Evolutionary conservation across 2,888 invertebrate species (phyloP), one percentile per base, ranked within the genome.

Genomic region (Agrochola circellaris): DNA sequence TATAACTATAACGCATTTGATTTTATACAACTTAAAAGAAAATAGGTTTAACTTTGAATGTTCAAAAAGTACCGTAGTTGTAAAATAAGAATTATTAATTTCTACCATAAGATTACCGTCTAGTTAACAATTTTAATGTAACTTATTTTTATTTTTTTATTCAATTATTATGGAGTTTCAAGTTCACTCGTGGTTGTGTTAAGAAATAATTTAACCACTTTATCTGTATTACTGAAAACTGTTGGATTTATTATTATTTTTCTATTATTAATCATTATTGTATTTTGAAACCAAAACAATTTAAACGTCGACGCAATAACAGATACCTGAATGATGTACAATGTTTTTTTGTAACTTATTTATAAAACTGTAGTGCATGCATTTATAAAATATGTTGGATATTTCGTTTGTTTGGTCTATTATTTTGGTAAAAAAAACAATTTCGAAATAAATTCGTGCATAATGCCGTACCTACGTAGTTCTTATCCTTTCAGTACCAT

Each of bases 171-270:
- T 42, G 72, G 48, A 77, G 66, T 85, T 89, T 90, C 89, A 92
- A 91, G 95, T 95, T 95, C 94, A 95, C 95, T 96, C 95, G 90
- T 91, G 96, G 95, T 96, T 96, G 96, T 96, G 95, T 93, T 95
- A 85, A 83, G 82, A 79, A 62, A 83, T 87, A 85, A 84, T 88
- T 86, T 79, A 74, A 79, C 84, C 87, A 87, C 81, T 81, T 75
- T 81, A 74, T 82, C 72, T 82, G 76, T 84, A 80, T 76, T 74
- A 80, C 68, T 86, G 72, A 68, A 84, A 82, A 79, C 81, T 85
- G 87, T 88, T 87, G 79, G 76, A 79, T 83, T 81, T 85, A 73
- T 82, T 77, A 79, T 85, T 75, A 73, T 74, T 82, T 79, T 82
- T 81, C 64, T 86, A 75, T 85, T 86, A 77, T 75, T 78, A 82